phyloP scores from a whole-genome alignment of 2,888 invertebrate genomes.

The Onchidella celtica region DNA sequence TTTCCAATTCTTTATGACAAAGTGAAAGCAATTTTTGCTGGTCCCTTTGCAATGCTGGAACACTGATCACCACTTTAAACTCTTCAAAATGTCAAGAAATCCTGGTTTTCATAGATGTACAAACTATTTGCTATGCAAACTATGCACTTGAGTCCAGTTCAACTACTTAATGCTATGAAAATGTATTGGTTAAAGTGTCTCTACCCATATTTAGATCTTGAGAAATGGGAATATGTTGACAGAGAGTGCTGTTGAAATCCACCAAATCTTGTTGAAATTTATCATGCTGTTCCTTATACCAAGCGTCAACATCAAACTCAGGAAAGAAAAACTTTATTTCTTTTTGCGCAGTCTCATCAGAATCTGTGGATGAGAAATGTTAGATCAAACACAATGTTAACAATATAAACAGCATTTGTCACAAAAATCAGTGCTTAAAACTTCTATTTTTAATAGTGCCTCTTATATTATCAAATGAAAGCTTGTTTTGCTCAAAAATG shows the following conservation, averaged over 20 bases:
- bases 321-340: constrained; percentile 94
- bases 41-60: too few relatives aligned
- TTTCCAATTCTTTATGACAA: too few relatives aligned
- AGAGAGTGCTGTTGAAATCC: constrained; percentile 59
- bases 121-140: too few relatives aligned
- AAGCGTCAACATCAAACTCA: constrained; percentile 86
- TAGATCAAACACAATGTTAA: too few relatives aligned
- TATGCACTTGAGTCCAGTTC: too few relatives aligned
- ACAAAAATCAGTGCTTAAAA: neutral
- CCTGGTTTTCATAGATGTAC: too few relatives aligned
- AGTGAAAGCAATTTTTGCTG: too few relatives aligned
- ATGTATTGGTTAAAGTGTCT: neutral
- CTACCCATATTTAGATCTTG: neutral
- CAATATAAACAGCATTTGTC: neutral
- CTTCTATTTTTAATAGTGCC: neutral
- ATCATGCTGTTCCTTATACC: constrained; percentile 84
- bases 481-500: too few relatives aligned
- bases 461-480: too few relatives aligned
- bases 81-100: too few relatives aligned
- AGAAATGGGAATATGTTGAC: constrained; percentile 46
- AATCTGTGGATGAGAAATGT: constrained; percentile 84
- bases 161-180: neutral
- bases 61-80: too few relatives aligned
- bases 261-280: constrained; percentile 61
- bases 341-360: constrained; percentile 86